Base-by-base conservation (phyloP, 1,140 invertebrate genomes). In the Apis cerana region DNA sequence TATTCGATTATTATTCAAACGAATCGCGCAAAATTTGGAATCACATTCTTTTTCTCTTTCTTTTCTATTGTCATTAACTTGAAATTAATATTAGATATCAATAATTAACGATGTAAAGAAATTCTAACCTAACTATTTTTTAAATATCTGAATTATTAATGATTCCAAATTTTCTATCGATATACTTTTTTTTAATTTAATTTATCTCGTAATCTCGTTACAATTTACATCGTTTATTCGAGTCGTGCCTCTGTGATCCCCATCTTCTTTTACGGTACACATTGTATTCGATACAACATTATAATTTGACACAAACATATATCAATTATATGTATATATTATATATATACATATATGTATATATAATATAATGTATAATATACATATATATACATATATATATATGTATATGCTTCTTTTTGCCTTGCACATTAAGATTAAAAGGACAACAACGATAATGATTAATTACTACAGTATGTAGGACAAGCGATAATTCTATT, bases 391-490 rank as follows among this genome's bases (percentile, higher is more conserved):
- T 33, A 33, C 5, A 43, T 43, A 43, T 43, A 43, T 43, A 43
- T 43, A 43, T 7, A 43, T 7, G 33, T 43, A 43, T 68, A 33
- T 80, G 33, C 33, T 86, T 75, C 23, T 72, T 23, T 61, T 62
- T 75, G 56, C 13, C 70, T 89, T 83, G 83, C 80, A 81, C 88
- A 71, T 86, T 83, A 89, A 83, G 84, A 90, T 85, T 89, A 87
- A 85, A 80, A 88, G 23, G 89, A 91, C 88, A 90, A 91, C 91
- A 91, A 91, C 86, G 76, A 90, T 86, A 85, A 86, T 89, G 76
- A 87, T 90, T 80, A 80, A 43, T 80, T 87, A 91, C 82, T 74
- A 83, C 61, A 83, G 75, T 82, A 79, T 48, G 72, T 69, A 82
- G 84, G 69, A 85, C 82, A 88, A 89, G 87, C 85, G 77, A 87